Evolutionary conservation across 1,140 invertebrate species (phyloP).

Genomic region (Tetraneura akinire): DNA sequence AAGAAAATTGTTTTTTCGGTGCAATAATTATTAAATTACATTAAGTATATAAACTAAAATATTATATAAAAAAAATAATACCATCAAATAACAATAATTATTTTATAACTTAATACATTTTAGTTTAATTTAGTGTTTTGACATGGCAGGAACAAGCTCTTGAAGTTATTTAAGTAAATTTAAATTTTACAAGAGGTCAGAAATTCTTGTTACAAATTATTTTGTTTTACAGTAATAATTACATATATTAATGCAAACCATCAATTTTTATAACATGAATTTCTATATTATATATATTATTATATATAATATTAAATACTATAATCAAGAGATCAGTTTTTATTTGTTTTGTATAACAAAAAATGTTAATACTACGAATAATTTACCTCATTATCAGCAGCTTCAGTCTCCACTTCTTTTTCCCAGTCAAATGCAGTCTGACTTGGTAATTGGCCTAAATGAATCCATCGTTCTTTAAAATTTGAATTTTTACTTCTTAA

Average conservation of each 20-base stretch:
- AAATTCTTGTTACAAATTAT: too few species aligned
- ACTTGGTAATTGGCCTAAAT: conserved; percentile 75
- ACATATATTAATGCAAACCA: too few species aligned
- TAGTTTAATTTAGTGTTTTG: conserved; percentile 9
- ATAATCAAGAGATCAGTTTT: background rate
- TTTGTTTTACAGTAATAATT: too few species aligned
- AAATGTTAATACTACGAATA: conserved; percentile 35
- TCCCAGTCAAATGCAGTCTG: conserved; percentile 85
- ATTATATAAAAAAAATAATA: background rate
- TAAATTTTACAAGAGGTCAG: background rate
- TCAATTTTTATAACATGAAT: too few species aligned
- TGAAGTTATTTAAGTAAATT: conserved; percentile 4
- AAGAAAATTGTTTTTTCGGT: background rate
- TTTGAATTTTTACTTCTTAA: conserved; percentile 76
- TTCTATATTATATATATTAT: background rate
- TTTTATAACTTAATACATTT: background rate
- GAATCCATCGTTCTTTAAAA: conserved; percentile 77
- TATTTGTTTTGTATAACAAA: background rate
- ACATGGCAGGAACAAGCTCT: conserved; percentile 15
- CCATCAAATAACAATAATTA: background rate
- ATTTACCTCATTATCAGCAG: conserved; percentile 53
- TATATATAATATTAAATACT: background rate
- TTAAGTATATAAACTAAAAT: conserved; percentile 1
- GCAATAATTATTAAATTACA: background rate
- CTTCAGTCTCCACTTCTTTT: conserved; percentile 74